Conservation (phyloP, 1,140 invertebrate genomes). For the Orussus abietinus region DNA sequence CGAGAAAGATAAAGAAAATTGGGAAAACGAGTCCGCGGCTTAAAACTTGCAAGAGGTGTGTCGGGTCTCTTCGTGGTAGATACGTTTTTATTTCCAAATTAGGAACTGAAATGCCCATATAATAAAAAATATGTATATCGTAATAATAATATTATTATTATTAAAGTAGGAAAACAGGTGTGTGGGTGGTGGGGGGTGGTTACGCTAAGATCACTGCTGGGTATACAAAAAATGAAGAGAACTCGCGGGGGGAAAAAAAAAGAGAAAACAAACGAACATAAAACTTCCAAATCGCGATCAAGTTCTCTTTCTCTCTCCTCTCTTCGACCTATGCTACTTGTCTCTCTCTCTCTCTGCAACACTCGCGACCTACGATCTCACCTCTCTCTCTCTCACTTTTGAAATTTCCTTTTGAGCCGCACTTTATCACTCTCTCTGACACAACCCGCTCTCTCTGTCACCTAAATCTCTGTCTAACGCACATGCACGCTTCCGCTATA, state of each 20-base stretch:
- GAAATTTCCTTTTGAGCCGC: no score
- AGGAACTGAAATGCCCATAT: slow-evolving; percentile 44
- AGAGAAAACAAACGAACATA: slow-evolving; percentile 8
- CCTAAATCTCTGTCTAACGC: slow-evolving; percentile 4
- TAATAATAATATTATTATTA: slow-evolving; percentile 33
- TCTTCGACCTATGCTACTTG: no score
- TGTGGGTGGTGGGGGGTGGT: background rate
- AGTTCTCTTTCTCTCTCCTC: no score
- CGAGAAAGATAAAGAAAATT: background rate
- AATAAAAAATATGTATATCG: slow-evolving; percentile 40
- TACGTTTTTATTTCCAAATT: slow-evolving; percentile 44
- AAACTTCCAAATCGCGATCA: no score
- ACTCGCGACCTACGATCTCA: no score
- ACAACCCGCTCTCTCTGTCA: background rate
- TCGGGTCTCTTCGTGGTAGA: slow-evolving; percentile 27
- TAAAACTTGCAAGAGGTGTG: no score
- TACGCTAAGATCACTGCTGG: slow-evolving; percentile 7
- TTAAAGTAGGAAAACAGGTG: slow-evolving; percentile 28
- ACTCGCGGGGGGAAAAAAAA: no score
- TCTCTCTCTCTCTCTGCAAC: background rate
- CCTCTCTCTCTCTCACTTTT: no score
- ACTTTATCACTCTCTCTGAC: no score
- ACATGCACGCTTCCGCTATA: slow-evolving; percentile 8
- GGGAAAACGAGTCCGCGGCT: background rate
- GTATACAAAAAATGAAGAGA: slow-evolving; percentile 9